These are phyloP conservation scores for Aleiodes sp. DNA, from an alignment of 1,140 invertebrate species.

Conservation along the genomic window DNA sequence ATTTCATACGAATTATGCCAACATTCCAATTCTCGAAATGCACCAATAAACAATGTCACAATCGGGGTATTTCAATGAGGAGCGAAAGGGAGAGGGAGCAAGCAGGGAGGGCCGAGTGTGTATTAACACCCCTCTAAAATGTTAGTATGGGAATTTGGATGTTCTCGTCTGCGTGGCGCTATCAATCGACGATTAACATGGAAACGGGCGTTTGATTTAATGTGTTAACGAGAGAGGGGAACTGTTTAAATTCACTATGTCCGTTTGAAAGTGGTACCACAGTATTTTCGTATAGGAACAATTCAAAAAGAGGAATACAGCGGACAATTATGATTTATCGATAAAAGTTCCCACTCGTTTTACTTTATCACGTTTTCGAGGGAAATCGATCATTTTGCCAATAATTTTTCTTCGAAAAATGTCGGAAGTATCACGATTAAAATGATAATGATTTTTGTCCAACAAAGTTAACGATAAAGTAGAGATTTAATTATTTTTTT, in stretches of 20 bases:
- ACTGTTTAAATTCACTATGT: too few species aligned
- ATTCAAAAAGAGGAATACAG: too few species aligned
- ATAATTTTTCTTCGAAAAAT: too few species aligned
- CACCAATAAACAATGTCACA: slow-evolving; percentile 14
- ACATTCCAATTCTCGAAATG: background rate
- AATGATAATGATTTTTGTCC: too few species aligned
- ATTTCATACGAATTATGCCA: background rate
- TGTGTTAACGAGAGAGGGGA: background rate
- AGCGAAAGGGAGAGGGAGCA: background rate
- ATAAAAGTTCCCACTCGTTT: too few species aligned
- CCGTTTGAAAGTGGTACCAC: too few species aligned
- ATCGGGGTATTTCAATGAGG: background rate
- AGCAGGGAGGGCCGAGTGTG: background rate
- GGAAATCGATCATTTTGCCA: too few species aligned
- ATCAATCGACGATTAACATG: slow-evolving; percentile 13
- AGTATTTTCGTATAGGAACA: too few species aligned
- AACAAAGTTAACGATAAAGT: background rate
- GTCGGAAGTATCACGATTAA: too few species aligned
- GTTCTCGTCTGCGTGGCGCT: background rate
- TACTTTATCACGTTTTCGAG: too few species aligned
- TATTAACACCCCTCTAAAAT: slow-evolving; percentile 3
- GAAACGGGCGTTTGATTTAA: background rate
- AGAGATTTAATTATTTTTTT: background rate
- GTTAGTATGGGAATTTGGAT: background rate
- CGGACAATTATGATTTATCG: too few species aligned